Base-by-base conservation (phyloP, 2,888 invertebrate species). In the Trissolcus brochymenae region DNA sequence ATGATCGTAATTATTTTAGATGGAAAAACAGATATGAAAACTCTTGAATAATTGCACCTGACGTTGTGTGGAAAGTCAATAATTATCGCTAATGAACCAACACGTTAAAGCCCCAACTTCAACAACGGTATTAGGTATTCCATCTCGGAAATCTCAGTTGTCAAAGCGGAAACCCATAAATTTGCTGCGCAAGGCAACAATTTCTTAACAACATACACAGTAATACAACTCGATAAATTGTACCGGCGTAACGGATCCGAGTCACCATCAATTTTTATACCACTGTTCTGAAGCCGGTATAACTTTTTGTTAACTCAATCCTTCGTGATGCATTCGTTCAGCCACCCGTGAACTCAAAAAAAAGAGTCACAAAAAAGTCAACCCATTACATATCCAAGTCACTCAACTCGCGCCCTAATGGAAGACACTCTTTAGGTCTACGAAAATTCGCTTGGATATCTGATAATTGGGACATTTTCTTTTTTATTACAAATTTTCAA, bases 371-470 rank as follows among this genome's bases (percentile, higher is more conserved):
- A 43, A n/a, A n/a, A 60, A 35, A 35, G 35, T 9, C 35, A 35
- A 35, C 35, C 35, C 35, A 35, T 35, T 35, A 35, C 35, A 11
- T 35, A 7, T 35, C 35, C 11, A 35, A 61, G 17, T 41, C 14
- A 46, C 54, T 29, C 17, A 54, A 43, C 51, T 54, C 16, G 54
- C 16, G 1, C 29, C 16, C 29, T 29, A 14, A 46, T 49, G 43
- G 29, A 62, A 61, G 41, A 41, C 40, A 35, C 35, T 25, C 62
- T 56, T 61, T 70, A 49, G 29, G 57, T 54, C 49, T 16, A 17
- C 16, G 6, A 49, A 41, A 43, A 11, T 35, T 35, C 54, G 66
- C 73, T 73, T 66, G 73, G 61, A 40, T 66, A 73, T 73, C 60
- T 64, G 66, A 61, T 59, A 74, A 50, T 61, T 74, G 51, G 51